phyloP scores from a whole-genome alignment of 1,140 invertebrate species.

The Drosophila tristis region DNA sequence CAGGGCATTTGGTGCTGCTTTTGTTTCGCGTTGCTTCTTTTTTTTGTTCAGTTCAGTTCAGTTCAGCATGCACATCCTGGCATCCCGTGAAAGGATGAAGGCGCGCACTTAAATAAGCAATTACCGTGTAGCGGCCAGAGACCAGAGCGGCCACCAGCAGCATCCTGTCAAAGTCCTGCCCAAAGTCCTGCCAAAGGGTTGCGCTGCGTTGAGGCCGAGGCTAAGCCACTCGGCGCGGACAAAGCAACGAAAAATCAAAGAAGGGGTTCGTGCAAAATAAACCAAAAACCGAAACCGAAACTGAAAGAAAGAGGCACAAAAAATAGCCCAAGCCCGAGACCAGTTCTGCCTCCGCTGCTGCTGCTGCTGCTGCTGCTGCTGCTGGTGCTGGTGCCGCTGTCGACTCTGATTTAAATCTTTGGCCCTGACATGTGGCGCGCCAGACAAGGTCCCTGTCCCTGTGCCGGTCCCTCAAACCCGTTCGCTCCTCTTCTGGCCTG shows the following conservation, averaged over 20 bases:
- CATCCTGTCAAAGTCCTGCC: conserved; percentile 76
- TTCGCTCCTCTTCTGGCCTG: background rate
- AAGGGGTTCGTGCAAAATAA: conserved; percentile 43
- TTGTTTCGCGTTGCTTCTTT: conserved; percentile 50
- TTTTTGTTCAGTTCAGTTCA: conserved; percentile 16
- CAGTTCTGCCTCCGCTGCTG: too few relatives aligned
- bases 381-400: conserved; percentile 36
- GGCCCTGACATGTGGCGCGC: conserved; percentile 70
- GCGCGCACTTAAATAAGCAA: conserved; percentile 80
- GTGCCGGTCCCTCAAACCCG: background rate
- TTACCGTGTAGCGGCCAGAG: conserved; percentile 66
- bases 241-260: conserved; percentile 31
- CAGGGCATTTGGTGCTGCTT: conserved; percentile 72
- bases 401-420: conserved; percentile 77
- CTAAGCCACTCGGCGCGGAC: conserved; percentile 48
- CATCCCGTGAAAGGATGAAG: conserved; percentile 77
- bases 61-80: conserved; percentile 46
- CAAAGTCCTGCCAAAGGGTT: conserved; percentile 66
- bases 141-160: conserved; percentile 46
- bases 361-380: too few relatives aligned
- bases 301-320: conserved; percentile 5
- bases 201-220: background rate
- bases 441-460: conserved; percentile 45
- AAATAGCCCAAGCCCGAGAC: background rate
- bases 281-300: conserved; percentile 35